Percentiles rank a stretch among this genome's conserved stretches.
These are phyloP conservation scores for Pseudomyrmex cubaensis DNA, from an alignment of 1,140 invertebrate species.

Conservation along the genomic window DNA sequence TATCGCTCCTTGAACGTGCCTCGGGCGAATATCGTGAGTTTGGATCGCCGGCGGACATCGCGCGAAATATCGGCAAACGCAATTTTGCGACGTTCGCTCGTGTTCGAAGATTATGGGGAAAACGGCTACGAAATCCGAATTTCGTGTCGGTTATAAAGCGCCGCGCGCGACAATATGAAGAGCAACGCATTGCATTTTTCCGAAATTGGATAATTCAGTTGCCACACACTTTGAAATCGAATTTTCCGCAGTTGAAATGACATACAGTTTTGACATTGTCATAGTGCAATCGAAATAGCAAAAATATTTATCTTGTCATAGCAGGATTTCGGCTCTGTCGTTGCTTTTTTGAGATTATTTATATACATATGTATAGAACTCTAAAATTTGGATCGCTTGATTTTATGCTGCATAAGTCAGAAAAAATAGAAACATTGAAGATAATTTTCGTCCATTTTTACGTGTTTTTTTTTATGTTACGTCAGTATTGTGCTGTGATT, in stretches of 20 bases:
- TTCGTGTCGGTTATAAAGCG: conserved; percentile 13
- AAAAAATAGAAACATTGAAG: too few species aligned
- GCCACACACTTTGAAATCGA: neutral
- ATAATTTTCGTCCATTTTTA: too few species aligned
- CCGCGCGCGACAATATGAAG: neutral
- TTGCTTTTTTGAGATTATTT: neutral
- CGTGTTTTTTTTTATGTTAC: too few species aligned
- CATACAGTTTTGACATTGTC: neutral
- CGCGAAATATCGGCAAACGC: conserved; percentile 26
- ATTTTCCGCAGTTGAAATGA: neutral
- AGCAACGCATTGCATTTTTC: neutral
- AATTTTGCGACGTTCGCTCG: conserved; percentile 2
- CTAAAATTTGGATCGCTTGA: too few species aligned
- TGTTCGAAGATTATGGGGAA: conserved; percentile 29
- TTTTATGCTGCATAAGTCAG: too few species aligned
- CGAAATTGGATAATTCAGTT: conserved; percentile 14
- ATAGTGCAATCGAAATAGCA: neutral
- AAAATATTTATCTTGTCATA: too few species aligned
- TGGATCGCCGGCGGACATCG: conserved; percentile 25
- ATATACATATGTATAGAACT: neutral
- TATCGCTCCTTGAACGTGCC: conserved; percentile 25
- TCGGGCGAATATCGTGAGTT: conserved; percentile 18
- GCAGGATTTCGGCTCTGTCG: neutral
- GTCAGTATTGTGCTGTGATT: too few species aligned
- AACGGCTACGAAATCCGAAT: conserved; percentile 13